Base-by-base conservation (phyloP, 2,113 vertebrate species). In the Phoenicopterus ruber region DNA sequence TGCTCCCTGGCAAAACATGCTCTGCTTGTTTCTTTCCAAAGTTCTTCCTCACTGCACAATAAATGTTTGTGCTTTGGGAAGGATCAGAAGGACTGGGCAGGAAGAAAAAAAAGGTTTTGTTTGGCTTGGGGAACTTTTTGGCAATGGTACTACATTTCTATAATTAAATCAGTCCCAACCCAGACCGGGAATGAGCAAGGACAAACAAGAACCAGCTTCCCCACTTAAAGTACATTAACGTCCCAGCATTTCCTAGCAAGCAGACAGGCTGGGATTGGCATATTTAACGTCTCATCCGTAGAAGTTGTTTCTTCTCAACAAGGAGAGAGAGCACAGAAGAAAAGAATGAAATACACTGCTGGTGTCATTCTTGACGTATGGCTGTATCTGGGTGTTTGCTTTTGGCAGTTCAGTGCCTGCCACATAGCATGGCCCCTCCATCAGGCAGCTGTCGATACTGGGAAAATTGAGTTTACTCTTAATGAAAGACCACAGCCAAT, bases 381-480 rank as follows among this genome's bases (percentile, higher is more conserved):
- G 38, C 31, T 81, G 0, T 62, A 57, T 25, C 84, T 59, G 83
- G 2, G 16, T 50, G 31, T 74, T 90, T 86, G 52, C 47, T 94
- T 67, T 46, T 3, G 4, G 71, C 74, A 52, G 50, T 49, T 80
- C 71, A 49, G 72, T 69, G 86, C 66, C 62, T 85, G 86, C 34
- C 62, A 69, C 6, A 5, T 7, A 61, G 61, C 77, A 79, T 0
- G 0, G 71, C n/a, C 82, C 22, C 38, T 81, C 76, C 62, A 73
- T 73, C 82, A 93, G 82, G 67, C 82, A 92, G 82, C 59, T 92
- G 71, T 93, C 71, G 2, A 97, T 82, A 87, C 24, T 38, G 72
- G 71, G 70, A 85, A 94, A 93, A 96, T 91, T 85, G 61, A 85
- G n/a, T 88, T 96, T 80, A 54, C 81, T 32, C 50, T 77, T 89